Evolutionary conservation across 2,888 invertebrate genomes (phyloP).

Genomic region (Chirona hameri): DNA sequence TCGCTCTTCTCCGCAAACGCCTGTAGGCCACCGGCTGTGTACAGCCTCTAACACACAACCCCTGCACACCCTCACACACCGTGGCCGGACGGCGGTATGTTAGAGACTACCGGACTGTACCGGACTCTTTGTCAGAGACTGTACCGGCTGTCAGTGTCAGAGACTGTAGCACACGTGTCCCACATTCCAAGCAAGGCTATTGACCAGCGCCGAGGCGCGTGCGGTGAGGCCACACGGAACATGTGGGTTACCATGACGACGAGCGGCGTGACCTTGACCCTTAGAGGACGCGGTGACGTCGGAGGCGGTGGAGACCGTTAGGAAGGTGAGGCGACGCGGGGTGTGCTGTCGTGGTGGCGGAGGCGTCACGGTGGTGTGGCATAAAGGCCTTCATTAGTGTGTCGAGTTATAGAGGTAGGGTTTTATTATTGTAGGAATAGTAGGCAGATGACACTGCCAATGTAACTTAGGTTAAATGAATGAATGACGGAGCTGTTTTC

Average conservation of each 20-base stretch:
- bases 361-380: too few species aligned
- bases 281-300: too few species aligned
- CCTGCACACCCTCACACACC: not conserved
- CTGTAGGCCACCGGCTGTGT: not conserved
- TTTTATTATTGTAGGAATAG: too few species aligned
- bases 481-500: too few species aligned
- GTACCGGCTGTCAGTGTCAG: not conserved
- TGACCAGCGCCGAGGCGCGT: not conserved
- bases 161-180: not conserved
- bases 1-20: not conserved
- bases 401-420: too few species aligned
- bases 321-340: too few species aligned
- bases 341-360: too few species aligned
- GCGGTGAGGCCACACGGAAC: not conserved
- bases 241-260: slow-evolving; percentile 12
- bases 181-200: not conserved
- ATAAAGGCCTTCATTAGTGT: too few species aligned
- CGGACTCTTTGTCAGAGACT: not conserved
- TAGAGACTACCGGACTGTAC: not conserved
- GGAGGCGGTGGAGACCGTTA: too few species aligned
- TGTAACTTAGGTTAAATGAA: too few species aligned
- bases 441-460: too few species aligned
- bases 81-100: not conserved
- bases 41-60: not conserved
- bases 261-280: slow-evolving; percentile 6